phyloP scores from a whole-genome alignment of 1,140 invertebrate genomes.

The Caenorhabditis brenneri region DNA sequence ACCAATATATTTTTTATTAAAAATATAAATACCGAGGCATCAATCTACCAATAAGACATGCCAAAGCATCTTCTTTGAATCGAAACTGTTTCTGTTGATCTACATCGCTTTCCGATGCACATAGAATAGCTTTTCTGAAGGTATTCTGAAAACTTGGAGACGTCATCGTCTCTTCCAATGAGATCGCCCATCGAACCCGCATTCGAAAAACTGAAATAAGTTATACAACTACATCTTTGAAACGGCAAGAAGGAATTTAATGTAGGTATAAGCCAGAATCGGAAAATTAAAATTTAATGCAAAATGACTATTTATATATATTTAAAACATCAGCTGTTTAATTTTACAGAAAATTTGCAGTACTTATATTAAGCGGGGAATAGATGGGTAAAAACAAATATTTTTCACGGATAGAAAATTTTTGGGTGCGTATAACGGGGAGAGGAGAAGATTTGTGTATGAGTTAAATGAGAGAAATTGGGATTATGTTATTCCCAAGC shows the following conservation, averaged over 20 bases:
- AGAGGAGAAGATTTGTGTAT: neutral
- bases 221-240: neutral
- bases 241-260: neutral
- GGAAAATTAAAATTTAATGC: too few relatives aligned
- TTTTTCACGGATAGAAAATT: neutral
- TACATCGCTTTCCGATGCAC: neutral
- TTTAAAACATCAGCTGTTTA: too few relatives aligned
- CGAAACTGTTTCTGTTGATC: slow-evolving; percentile 4
- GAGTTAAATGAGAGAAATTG: neutral
- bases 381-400: neutral
- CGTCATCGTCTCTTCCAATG: slow-evolving; percentile 18
- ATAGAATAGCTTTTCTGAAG: slow-evolving; percentile 20
- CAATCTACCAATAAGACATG: slow-evolving; percentile 22
- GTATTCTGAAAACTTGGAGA: slow-evolving; percentile 3
- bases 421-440: neutral
- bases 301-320: too few relatives aligned
- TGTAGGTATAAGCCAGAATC: neutral
- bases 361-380: too few relatives aligned
- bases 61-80: slow-evolving; percentile 40
- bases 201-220: neutral
- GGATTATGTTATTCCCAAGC: neutral
- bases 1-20: neutral
- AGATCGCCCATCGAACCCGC: slow-evolving; percentile 40
- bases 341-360: too few relatives aligned
- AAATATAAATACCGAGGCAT: slow-evolving; percentile 29